Conservation (phyloP, 2,888 invertebrate species). For the Chymomyza amoena region DNA sequence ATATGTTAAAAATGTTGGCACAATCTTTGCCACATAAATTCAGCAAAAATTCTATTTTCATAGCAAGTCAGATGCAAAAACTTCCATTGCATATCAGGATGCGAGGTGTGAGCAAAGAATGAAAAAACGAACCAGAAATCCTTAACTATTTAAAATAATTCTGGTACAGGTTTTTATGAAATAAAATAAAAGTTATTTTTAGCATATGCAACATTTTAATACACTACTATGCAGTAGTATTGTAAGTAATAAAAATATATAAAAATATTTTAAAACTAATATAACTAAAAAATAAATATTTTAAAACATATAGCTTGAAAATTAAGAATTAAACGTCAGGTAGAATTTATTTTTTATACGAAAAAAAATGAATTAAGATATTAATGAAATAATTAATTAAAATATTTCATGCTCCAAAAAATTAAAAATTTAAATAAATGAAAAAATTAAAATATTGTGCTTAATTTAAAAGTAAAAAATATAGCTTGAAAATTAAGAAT, state of each 20-base stretch:
- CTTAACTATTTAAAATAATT: conserved; percentile 49
- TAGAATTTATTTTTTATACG: too few species aligned
- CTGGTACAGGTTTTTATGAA: conserved; percentile 32
- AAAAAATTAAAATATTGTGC: too few species aligned
- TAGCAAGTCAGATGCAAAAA: conserved; percentile 19
- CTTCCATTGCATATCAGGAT: conserved; percentile 9
- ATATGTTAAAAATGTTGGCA: background rate
- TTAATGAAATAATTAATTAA: too few species aligned
- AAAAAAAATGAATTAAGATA: too few species aligned
- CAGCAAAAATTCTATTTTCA: conserved; percentile 20
- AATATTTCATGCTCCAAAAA: too few species aligned
- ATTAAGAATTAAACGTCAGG: too few species aligned
- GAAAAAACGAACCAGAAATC: conserved; percentile 10
- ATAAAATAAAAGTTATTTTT: conserved; percentile 14
- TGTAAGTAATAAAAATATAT: background rate
- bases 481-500: too few species aligned
- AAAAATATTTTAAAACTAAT: too few species aligned
- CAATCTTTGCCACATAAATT: conserved; percentile 7
- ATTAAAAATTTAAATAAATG: too few species aligned
- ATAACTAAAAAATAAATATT: too few species aligned
- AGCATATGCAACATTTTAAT: conserved; percentile 11
- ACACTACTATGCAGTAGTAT: conserved; percentile 30
- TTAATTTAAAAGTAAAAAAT: too few species aligned
- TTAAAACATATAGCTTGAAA: too few species aligned
- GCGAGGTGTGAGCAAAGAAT: background rate